Evolutionary conservation across 2,888 invertebrate species (phyloP), one percentile per base, ranked within the genome.

Genomic region (Limnephilus auricula): DNA sequence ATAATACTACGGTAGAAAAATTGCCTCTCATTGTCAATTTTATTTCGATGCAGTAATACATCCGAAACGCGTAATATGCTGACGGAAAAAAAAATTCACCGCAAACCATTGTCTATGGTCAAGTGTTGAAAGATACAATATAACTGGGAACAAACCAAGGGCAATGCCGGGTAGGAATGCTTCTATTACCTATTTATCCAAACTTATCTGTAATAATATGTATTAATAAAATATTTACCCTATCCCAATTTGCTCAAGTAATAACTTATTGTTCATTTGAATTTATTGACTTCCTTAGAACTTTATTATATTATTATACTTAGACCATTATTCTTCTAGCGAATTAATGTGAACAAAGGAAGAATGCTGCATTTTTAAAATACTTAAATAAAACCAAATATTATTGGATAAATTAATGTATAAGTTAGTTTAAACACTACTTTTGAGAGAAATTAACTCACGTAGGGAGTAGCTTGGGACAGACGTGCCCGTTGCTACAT

Each of bases 321-420:
- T 65, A 65, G 65, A 65, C n/a, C 25, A n/a, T 65, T 65, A 65
- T 25, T 25, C 65, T 65, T 65, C 65, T 65, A 65, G 65, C 65
- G 25, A 65, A 65, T 25, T 65, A 65, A 65, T 65, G 9, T n/a
- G 25, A 65, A 65, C 25, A n/a, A 25, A 25, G 9, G 65, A 65
- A 15, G 50, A 50, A 65, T 65, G 65, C 65, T 25, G 65, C 65
- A 65, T 65, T 65, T 65, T 82, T 82, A 15, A 34, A 34, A 82
- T 82, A 82, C 82, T 82, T 82, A 82, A 65, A 25, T 25, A 65
- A 65, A 82, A 82, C 82, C 82, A 82, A 82, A 82, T 82, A 82
- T 82, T 82, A 82, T 82, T 82, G 0, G 25, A 34, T 82, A 82
- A 82, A 25, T 31, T 82, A 82, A 34, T 13, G 82, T 25, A 34